These are phyloP conservation scores for Aradophagus sp. DNA, from an alignment of 1,140 invertebrate species.

Conservation along the genomic window DNA sequence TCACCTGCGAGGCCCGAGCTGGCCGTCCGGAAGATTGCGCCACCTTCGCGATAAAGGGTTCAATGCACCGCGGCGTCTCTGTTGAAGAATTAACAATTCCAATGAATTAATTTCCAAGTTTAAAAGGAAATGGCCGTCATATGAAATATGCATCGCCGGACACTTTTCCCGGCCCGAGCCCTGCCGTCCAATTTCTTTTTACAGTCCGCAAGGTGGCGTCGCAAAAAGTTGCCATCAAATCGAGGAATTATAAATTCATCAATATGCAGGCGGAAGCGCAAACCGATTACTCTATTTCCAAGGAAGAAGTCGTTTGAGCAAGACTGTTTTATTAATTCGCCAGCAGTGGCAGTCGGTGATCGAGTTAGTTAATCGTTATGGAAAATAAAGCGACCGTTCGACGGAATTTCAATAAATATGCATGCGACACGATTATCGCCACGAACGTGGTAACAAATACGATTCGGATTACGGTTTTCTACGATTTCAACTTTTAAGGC, in stretches of 20 bases:
- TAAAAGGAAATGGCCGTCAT: not conserved
- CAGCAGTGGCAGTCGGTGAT: slow-evolving; percentile 31
- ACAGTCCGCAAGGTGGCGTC: slow-evolving; percentile 15
- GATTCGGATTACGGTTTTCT: slow-evolving; percentile 15
- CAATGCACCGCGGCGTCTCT: slow-evolving; percentile 6
- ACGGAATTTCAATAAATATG: slow-evolving; percentile 55
- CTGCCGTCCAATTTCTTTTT: slow-evolving; percentile 25
- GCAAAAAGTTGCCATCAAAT: slow-evolving; percentile 46
- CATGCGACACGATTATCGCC: slow-evolving; percentile 37
- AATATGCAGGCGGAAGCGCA: slow-evolving; percentile 52
- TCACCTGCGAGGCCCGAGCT: slow-evolving; percentile 55
- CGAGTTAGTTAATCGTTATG: slow-evolving; percentile 53
- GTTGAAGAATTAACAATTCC: slow-evolving; percentile 42
- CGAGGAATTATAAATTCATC: slow-evolving; percentile 58
- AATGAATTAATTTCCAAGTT: slow-evolving; percentile 28
- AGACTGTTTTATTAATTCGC: slow-evolving; percentile 57
- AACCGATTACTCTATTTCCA: slow-evolving; percentile 54
- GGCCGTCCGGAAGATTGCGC: slow-evolving; percentile 64
- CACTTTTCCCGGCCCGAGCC: no score
- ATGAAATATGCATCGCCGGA: slow-evolving; percentile 53
- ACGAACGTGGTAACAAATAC: slow-evolving; percentile 28
- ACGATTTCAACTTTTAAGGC: slow-evolving; percentile 7
- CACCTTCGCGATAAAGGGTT: slow-evolving; percentile 41
- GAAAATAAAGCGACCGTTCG: slow-evolving; percentile 26
- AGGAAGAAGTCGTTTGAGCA: slow-evolving; percentile 48